Evolutionary conservation across 2,113 vertebrate genomes (phyloP).

Genomic region (Bolborhynchus lineola): DNA sequence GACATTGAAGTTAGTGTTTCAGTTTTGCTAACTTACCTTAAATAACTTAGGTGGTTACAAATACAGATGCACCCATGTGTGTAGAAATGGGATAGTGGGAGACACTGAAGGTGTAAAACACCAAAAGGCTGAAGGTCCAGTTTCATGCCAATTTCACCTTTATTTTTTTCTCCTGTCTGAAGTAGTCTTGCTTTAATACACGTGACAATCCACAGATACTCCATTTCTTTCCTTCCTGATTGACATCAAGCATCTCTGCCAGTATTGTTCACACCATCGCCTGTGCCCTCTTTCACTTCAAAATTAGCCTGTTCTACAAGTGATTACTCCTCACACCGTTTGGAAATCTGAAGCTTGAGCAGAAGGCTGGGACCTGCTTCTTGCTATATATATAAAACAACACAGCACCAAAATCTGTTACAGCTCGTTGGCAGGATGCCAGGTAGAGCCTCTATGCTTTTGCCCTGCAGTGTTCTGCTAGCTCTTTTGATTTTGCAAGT

Average conservation of each 20-base stretch:
- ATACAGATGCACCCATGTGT: background rate
- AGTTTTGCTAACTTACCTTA: background rate
- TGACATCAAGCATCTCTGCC: slow-evolving; percentile 5
- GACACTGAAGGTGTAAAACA: background rate
- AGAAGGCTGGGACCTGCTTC: slow-evolving; percentile 57
- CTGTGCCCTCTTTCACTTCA: slow-evolving; percentile 44
- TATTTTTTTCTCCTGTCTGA: background rate
- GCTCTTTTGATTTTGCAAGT: background rate
- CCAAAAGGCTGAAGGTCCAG: background rate
- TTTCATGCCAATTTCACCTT: background rate
- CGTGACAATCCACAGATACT: background rate
- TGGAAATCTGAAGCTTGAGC: slow-evolving; percentile 46
- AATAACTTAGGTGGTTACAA: background rate
- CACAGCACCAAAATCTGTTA: background rate
- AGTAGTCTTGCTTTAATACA: background rate
- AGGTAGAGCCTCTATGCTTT: background rate
- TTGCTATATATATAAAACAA: slow-evolving; percentile 49
- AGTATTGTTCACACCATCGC: slow-evolving; percentile 13
- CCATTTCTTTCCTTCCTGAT: background rate
- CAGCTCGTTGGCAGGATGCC: slow-evolving; percentile 7
- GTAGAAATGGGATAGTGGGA: background rate
- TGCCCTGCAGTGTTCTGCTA: background rate
- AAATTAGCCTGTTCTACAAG: slow-evolving; percentile 37
- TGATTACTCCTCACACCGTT: slow-evolving; percentile 45
- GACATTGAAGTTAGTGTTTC: background rate